A percentile compares a stretch with the other conserved stretches of the same genome.
These are phyloP conservation scores for Lacerta agilis DNA, from an alignment of 2,797 vertebrate genomes.

Conservation along the genomic window DNA sequence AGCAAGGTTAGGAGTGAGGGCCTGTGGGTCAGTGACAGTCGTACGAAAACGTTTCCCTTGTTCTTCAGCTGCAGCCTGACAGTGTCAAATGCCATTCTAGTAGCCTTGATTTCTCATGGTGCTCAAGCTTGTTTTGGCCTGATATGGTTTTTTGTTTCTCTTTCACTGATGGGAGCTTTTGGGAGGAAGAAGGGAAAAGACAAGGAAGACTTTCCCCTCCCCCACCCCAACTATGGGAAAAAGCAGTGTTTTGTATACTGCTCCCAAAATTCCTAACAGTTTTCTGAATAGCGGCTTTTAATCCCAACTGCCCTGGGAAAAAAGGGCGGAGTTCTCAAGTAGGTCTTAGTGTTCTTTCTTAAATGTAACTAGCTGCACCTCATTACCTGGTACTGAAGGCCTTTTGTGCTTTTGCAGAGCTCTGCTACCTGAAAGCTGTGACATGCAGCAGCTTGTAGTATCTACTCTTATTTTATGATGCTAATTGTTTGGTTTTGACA, in stretches of 20 bases:
- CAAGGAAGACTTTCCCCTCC: constrained; percentile 63
- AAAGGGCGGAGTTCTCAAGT: constrained; percentile 66
- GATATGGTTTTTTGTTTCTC: constrained; percentile 43
- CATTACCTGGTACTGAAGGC: constrained; percentile 81
- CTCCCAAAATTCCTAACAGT: constrained; percentile 88
- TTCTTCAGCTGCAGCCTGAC: constrained; percentile 80
- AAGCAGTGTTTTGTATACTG: constrained; percentile 89
- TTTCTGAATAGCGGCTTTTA: constrained; percentile 80
- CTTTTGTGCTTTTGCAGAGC: constrained; percentile 77
- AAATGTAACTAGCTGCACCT: constrained; percentile 83
- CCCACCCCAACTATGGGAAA: constrained; percentile 94
- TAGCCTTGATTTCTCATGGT: constrained; percentile 81
- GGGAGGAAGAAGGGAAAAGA: constrained; percentile 67
- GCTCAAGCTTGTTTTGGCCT: constrained; percentile 68
- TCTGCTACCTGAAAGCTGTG: constrained; percentile 70
- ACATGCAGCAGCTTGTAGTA: constrained; percentile 55
- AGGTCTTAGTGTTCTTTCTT: constrained; percentile 78
- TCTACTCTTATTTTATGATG: constrained; percentile 58
- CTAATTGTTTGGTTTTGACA: constrained; percentile 60
- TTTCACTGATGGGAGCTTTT: constrained; percentile 70
- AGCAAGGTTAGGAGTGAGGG: constrained; percentile 82
- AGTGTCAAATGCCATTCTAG: constrained; percentile 84
- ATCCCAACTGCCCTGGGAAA: constrained; percentile 58
- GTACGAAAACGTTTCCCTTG: constrained; percentile 81
- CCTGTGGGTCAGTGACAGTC: constrained; percentile 82